Conservation (phyloP, 37 sponge, comb jelly and placozoan species). For the Aplysina aerophoba region DNA sequence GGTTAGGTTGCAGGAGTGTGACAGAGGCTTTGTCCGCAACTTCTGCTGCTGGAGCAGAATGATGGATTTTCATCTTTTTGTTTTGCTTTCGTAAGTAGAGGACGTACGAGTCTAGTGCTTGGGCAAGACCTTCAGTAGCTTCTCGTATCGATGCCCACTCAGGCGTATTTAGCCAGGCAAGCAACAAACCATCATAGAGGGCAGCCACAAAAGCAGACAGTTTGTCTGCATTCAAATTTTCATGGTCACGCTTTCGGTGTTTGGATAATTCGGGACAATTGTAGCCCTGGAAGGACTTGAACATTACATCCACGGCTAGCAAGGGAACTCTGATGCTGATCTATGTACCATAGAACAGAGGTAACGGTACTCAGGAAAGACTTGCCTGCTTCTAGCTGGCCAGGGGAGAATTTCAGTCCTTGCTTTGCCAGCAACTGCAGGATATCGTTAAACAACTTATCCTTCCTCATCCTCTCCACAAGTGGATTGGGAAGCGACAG, state of each 20-base stretch:
- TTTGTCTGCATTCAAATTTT: conserved; percentile 16
- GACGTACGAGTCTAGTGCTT: conserved; percentile 16
- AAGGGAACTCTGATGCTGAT: conserved; percentile 13
- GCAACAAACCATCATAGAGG: conserved; percentile 25
- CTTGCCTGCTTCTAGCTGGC: conserved; percentile 16
- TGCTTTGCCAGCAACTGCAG: conserved; percentile 9
- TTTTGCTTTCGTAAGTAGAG: conserved; percentile 24
- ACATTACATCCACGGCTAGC: not conserved
- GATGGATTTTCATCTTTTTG: conserved; percentile 10
- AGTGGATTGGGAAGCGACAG: conserved; percentile 6
- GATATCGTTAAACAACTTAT: conserved; percentile 25
- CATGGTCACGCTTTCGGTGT: not conserved
- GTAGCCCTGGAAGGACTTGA: conserved; percentile 29
- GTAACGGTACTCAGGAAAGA: not conserved
- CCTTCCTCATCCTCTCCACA: conserved; percentile 16
- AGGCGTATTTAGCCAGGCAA: conserved; percentile 1
- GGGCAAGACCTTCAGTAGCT: conserved; percentile 20
- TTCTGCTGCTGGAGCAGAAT: conserved; percentile 7
- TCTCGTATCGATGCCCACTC: not conserved
- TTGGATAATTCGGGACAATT: conserved; percentile 44
- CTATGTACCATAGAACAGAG: conserved; percentile 28
- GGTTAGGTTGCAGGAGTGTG: not conserved
- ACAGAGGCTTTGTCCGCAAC: not conserved
- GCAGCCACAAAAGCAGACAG: not conserved
- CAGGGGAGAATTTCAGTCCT: conserved; percentile 9